phyloP scores from a whole-genome alignment of 2,888 invertebrate genomes.

The Emmelina monodactyla region DNA sequence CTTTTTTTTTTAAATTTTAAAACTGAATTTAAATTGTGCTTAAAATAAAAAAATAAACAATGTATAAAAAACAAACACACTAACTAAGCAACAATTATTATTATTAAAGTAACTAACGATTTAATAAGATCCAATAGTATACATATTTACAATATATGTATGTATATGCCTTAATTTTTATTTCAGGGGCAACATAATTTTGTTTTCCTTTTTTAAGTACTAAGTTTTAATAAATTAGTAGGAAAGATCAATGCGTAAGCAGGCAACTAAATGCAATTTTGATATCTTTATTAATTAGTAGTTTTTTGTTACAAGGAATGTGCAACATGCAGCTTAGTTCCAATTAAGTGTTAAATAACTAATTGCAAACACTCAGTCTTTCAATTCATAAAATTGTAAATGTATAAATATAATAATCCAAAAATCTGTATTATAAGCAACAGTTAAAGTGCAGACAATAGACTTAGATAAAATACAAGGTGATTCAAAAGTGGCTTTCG shows the following conservation, averaged over 20 bases:
- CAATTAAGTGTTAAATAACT: slow-evolving; percentile 5
- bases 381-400: slow-evolving; percentile 39
- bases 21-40: slow-evolving; percentile 17
- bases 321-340: slow-evolving; percentile 24
- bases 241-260: slow-evolving; percentile 9
- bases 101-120: neutral
- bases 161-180: slow-evolving; percentile 39
- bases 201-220: neutral
- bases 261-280: slow-evolving; percentile 17
- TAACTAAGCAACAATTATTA: slow-evolving; percentile 21
- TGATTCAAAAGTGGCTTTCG: neutral
- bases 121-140: slow-evolving; percentile 18
- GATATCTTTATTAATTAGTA: slow-evolving; percentile 14
- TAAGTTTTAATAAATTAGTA: neutral
- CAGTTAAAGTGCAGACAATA: slow-evolving; percentile 28
- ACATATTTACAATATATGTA: slow-evolving; percentile 12
- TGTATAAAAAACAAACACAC: slow-evolving; percentile 17
- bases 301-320: slow-evolving; percentile 28
- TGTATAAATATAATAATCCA: slow-evolving; percentile 29
- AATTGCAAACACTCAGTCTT: slow-evolving; percentile 52
- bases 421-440: slow-evolving; percentile 36
- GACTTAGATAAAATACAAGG: slow-evolving; percentile 14
- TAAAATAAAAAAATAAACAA: slow-evolving; percentile 15
- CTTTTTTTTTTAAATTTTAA: too few species aligned
- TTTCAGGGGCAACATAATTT: too few species aligned